Evolutionary conservation across 1,140 invertebrate genomes (phyloP), one percentile per base, ranked within the genome.

Genomic region (Triops longicaudatus): DNA sequence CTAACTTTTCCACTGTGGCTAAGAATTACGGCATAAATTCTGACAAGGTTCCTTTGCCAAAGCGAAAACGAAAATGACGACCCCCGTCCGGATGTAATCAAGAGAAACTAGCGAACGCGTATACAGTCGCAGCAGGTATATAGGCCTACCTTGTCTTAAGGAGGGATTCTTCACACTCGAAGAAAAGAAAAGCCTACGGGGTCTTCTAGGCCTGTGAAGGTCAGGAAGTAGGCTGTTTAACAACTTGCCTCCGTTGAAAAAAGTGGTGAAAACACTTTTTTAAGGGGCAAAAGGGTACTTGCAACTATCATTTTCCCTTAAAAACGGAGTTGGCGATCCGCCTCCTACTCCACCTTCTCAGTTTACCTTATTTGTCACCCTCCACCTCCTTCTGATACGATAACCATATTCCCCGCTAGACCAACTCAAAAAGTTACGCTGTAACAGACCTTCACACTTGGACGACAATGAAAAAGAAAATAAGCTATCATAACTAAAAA

Each of bases 381-480:
- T 63, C 50, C 50, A 63, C 50, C 50, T 22, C 14, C 14, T 63
- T 22, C 50, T 63, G 22, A 63, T 63, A 63, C 22, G 17, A 63
- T 12, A 37, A 22, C 50, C 50, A 22, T n/a, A 63, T 22, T 22
- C 50, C 17, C 50, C 2, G n/a, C n/a, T 22, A 63, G 10, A 63
- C 14, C n/a, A 63, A 63, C 50, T 17, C 3, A 63, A 22, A 22
- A 22, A 22, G 50, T 37, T 37, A 63, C n/a, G 50, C 50, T 22
- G 22, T 63, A n/a, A 63, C 6, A 63, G 50, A 63, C 50, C 50
- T 63, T 63, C 50, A 63, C 50, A 63, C 50, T 14, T 22, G 17
- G 22, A 63, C 50, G 50, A 63, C 14, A 63, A 63, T 22, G 50
- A 63, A 63, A 63, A 63, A 63, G 50, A 63, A 63, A 63, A 63